Evolutionary conservation across 2,113 vertebrate species (phyloP).

Genomic region (Enhydra lutris): DNA sequence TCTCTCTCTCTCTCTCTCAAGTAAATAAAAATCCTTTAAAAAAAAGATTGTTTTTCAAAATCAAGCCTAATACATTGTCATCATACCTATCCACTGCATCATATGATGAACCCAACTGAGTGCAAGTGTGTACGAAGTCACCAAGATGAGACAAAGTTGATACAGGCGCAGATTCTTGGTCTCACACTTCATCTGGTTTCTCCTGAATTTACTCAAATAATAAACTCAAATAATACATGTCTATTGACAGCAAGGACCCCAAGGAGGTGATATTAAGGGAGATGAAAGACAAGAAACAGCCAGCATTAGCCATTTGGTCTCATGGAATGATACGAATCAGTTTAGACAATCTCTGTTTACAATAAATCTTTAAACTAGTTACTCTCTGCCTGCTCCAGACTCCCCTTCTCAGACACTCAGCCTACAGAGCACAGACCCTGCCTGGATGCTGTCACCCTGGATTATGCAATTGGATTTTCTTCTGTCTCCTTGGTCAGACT

Average conservation of each 20-base stretch:
- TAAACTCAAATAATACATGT: not conserved
- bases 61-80: not conserved
- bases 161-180: not conserved
- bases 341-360: conserved; percentile 47
- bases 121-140: not conserved
- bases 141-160: not conserved
- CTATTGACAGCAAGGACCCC: not conserved
- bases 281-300: conserved; percentile 27
- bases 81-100: not conserved
- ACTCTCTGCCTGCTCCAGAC: not conserved
- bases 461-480: conserved; percentile 27
- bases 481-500: conserved; percentile 26
- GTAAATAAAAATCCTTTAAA: too few relatives aligned
- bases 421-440: conserved; percentile 21
- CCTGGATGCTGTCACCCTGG: conserved; percentile 60
- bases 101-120: not conserved
- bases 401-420: not conserved
- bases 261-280: not conserved
- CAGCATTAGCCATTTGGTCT: not conserved
- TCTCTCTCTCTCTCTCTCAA: too few relatives aligned
- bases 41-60: not conserved
- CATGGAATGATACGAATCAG: not conserved
- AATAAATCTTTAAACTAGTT: conserved; percentile 37
- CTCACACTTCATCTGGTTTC: not conserved
- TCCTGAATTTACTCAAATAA: not conserved